Conservation (phyloP, 1,140 invertebrate species). For the Galleria mellonella region DNA sequence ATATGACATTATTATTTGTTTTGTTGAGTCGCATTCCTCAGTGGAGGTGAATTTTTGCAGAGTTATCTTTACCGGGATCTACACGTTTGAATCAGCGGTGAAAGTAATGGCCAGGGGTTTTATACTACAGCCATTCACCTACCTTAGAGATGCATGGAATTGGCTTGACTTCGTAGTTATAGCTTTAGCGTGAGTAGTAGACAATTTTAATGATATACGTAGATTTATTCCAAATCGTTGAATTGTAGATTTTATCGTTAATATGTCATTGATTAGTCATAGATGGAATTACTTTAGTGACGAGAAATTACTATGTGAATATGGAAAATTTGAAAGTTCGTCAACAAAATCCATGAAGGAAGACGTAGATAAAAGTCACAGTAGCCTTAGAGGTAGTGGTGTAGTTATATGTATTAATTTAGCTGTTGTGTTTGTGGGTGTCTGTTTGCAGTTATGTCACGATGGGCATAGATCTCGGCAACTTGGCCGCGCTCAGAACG, state of each 20-base stretch:
- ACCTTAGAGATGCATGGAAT: conserved; percentile 99
- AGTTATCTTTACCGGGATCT: conserved; percentile 99
- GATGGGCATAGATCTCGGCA: conserved; percentile 98
- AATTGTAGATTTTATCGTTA: conserved; percentile 49
- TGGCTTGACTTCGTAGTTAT: conserved; percentile 99
- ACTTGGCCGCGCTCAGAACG: conserved; percentile 97
- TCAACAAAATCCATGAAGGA: not conserved
- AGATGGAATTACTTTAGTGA: conserved; percentile 2
- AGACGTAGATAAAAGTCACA: too few relatives aligned
- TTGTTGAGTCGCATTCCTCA: conserved; percentile 64
- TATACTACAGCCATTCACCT: conserved; percentile 98
- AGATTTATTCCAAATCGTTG: conserved; percentile 43
- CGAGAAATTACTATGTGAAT: not conserved
- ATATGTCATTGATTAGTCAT: conserved; percentile 38
- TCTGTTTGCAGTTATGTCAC: conserved; percentile 93
- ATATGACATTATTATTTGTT: conserved; percentile 45
- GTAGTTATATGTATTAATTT: conserved; percentile 60
- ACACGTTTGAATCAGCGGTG: conserved; percentile 98
- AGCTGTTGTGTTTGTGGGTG: conserved; percentile 62
- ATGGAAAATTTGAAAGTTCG: not conserved
- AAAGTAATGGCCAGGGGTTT: conserved; percentile 99
- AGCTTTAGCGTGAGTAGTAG: conserved; percentile 97
- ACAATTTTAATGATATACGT: conserved; percentile 57
- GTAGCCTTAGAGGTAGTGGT: conserved; percentile 15
- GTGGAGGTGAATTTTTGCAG: conserved; percentile 82